Evolutionary conservation across 2,113 vertebrate species (phyloP).

Genomic region (Polypterus senegalus): DNA sequence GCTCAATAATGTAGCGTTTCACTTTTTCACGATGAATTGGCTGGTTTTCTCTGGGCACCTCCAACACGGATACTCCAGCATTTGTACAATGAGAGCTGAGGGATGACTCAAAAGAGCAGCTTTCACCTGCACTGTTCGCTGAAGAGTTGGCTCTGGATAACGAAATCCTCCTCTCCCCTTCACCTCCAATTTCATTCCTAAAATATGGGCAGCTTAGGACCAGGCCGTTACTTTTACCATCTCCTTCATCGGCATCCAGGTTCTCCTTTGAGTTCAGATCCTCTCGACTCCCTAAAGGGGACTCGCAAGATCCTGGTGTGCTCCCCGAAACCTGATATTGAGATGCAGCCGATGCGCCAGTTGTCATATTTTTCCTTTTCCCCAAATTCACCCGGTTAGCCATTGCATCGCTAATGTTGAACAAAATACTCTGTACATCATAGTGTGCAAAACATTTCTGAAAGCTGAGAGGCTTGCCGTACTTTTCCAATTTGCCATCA

Average conservation of each 20-base stretch:
- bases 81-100: conserved; percentile 95
- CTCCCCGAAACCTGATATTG: conserved; percentile 49
- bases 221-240: conserved; percentile 84
- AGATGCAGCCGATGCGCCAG: conserved; percentile 85
- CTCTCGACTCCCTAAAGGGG: conserved; percentile 80
- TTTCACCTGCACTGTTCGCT: conserved; percentile 67
- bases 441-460: conserved; percentile 95
- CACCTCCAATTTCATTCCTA: conserved; percentile 86
- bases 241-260: conserved; percentile 81
- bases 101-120: conserved; percentile 87
- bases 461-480: conserved; percentile 58
- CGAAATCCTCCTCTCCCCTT: conserved; percentile 80
- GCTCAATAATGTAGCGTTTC: conserved; percentile 92
- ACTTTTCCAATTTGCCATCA: conserved; percentile 57
- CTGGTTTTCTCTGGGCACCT: conserved; percentile 87
- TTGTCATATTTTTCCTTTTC: conserved; percentile 88
- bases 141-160: conserved; percentile 75
- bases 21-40: conserved; percentile 91
- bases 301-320: conserved; percentile 58
- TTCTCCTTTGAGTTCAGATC: conserved; percentile 88
- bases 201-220: conserved; percentile 82
- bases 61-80: conserved; percentile 86
- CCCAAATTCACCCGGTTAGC: conserved; percentile 66
- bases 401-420: conserved; percentile 88
- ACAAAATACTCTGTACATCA: conserved; percentile 89